phyloP scores from a whole-genome alignment of 2,888 invertebrate genomes.

The Morinoia aosen region DNA sequence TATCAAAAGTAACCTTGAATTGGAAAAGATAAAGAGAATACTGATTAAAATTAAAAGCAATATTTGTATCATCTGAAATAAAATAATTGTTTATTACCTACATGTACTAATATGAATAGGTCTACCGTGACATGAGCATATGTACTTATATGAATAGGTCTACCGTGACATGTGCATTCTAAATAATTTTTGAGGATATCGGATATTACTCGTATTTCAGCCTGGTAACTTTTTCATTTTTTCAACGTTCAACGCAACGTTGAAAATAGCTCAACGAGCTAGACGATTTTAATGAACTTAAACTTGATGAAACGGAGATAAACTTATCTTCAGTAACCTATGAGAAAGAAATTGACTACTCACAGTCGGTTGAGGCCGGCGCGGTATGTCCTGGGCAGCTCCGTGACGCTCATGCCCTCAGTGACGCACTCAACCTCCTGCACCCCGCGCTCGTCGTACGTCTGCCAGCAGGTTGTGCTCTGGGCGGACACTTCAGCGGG shows the following conservation, averaged over 20 bases:
- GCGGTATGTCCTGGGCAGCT: constrained; percentile 54
- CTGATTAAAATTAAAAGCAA: too few species aligned
- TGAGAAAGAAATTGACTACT: constrained; percentile 38
- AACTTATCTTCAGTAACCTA: too few species aligned
- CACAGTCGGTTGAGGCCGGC: constrained; percentile 59
- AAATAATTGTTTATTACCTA: too few species aligned
- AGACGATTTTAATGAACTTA: background rate
- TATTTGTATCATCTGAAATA: too few species aligned
- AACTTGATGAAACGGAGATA: background rate
- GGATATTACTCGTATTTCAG: background rate
- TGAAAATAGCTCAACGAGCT: background rate
- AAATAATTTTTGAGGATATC: background rate
- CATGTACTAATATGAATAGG: too few species aligned
- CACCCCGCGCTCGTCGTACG: constrained; percentile 59
- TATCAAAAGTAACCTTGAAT: too few species aligned
- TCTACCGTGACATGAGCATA: too few species aligned
- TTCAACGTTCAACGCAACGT: too few species aligned
- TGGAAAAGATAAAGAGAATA: too few species aligned
- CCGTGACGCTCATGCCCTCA: constrained; percentile 56
- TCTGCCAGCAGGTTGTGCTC: constrained; percentile 57
- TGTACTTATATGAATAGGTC: too few species aligned
- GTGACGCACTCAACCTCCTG: constrained; percentile 61
- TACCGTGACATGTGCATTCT: background rate
- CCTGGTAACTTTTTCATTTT: background rate
- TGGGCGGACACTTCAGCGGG: background rate